These are phyloP conservation scores for Melanaphis sacchari DNA, from an alignment of 1,140 invertebrate genomes.

Conservation along the genomic window DNA sequence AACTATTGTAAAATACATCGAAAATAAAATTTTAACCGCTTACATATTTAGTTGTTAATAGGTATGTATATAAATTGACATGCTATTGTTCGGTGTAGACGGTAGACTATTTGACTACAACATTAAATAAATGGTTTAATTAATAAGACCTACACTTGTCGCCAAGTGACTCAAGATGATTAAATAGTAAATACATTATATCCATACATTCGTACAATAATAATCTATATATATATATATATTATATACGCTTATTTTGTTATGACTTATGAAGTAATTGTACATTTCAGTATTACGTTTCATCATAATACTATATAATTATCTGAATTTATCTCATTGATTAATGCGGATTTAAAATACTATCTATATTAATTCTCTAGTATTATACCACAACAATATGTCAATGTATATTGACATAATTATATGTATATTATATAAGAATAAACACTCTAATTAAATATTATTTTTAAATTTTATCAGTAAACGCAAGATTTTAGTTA, in stretches of 20 bases:
- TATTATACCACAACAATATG: not conserved
- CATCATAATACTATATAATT: not conserved
- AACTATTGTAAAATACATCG: not conserved
- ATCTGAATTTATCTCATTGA: not conserved
- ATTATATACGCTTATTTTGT: not conserved
- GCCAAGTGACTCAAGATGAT: not conserved
- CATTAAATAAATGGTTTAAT: not conserved
- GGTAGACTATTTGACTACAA: not conserved
- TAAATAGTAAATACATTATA: not conserved
- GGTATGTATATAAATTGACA: not conserved
- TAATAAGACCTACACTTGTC: not conserved
- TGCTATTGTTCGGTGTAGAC: not conserved
- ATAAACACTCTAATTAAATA: not conserved
- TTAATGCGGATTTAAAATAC: not conserved
- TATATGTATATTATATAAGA: not conserved
- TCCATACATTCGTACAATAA: not conserved
- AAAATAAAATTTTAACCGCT: not conserved
- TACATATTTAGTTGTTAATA: not conserved
- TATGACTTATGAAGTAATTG: not conserved
- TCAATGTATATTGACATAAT: too few relatives aligned
- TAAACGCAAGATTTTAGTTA: not conserved
- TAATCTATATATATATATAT: not conserved
- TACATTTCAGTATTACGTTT: not conserved
- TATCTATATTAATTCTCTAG: not conserved
- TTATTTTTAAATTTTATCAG: not conserved